A percentile compares a stretch with the other conserved stretches of the same genome.
Conservation (phyloP, 2,888 invertebrate species). For the Callosobruchus maculatus region DNA sequence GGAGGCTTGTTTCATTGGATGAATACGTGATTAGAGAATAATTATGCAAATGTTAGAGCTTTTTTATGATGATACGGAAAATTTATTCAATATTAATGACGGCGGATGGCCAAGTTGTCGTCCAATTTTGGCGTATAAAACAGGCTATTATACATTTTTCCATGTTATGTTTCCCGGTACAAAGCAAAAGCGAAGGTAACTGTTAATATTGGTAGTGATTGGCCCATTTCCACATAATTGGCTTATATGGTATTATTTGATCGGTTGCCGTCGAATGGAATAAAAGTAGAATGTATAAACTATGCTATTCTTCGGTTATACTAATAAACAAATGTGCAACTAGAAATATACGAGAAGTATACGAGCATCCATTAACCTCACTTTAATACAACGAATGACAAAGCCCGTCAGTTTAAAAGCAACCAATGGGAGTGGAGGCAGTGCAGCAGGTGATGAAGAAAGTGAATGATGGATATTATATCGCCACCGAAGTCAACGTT, state of each 20-base stretch:
- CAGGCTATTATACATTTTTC: background rate
- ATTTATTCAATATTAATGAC: constrained; percentile 22
- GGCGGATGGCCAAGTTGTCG: constrained; percentile 7
- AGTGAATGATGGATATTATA: too few species aligned
- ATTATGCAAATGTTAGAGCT: constrained; percentile 22
- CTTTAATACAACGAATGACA: too few species aligned
- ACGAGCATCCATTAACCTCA: too few species aligned
- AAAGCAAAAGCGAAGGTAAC: background rate
- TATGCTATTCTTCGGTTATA: too few species aligned
- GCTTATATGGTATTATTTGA: background rate
- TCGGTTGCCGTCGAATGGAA: too few species aligned
- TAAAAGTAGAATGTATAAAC: too few species aligned
- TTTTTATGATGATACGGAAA: constrained; percentile 20
- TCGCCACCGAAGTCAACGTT: too few species aligned
- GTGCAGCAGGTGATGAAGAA: too few species aligned
- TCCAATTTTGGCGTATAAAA: constrained; percentile 18
- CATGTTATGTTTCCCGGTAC: background rate
- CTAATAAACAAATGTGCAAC: too few species aligned
- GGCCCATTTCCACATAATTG: background rate
- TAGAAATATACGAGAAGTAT: too few species aligned
- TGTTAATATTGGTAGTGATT: background rate
- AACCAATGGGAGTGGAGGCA: too few species aligned
- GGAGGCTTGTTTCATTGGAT: constrained; percentile 17
- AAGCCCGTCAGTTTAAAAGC: too few species aligned
- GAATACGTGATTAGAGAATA: constrained; percentile 19